Evolutionary conservation across 2,113 vertebrate genomes (phyloP).

Genomic region (Egretta garzetta): DNA sequence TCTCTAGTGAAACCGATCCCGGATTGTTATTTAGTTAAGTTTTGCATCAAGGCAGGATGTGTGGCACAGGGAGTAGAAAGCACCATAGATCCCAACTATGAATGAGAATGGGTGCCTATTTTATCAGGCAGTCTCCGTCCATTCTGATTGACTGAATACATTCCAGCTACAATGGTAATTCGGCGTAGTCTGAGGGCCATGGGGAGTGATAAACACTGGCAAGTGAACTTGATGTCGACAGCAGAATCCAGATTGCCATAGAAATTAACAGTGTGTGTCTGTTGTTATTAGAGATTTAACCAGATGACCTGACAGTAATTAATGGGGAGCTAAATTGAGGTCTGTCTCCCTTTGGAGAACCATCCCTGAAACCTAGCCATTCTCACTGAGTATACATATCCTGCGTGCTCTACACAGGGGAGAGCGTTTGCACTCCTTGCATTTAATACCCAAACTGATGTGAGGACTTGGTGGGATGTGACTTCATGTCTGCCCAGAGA

Average conservation of each 20-base stretch:
- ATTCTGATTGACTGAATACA: neutral
- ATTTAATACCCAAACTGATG: neutral
- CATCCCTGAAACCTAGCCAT: neutral
- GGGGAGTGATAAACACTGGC: neutral
- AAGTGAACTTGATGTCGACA: neutral
- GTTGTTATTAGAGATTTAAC: neutral
- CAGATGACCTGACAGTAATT: slow-evolving; percentile 15
- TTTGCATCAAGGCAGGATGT: neutral
- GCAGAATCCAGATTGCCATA: slow-evolving; percentile 19
- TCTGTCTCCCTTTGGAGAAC: neutral
- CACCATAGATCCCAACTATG: neutral
- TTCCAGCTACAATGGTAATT: neutral
- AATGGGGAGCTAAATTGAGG: neutral
- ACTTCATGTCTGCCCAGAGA: neutral
- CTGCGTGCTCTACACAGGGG: neutral
- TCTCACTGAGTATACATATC: accelerated
- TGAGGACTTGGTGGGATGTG: neutral
- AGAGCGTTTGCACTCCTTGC: neutral
- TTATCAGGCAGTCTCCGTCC: neutral
- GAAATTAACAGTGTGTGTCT: slow-evolving; percentile 27
- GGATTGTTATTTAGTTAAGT: neutral
- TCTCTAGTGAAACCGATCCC: neutral
- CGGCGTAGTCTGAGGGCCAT: neutral
- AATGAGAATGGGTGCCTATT: neutral
- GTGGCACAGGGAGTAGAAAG: neutral